Base-by-base conservation (phyloP, 2,888 invertebrate genomes). In the Neocrepidodera transversa region DNA sequence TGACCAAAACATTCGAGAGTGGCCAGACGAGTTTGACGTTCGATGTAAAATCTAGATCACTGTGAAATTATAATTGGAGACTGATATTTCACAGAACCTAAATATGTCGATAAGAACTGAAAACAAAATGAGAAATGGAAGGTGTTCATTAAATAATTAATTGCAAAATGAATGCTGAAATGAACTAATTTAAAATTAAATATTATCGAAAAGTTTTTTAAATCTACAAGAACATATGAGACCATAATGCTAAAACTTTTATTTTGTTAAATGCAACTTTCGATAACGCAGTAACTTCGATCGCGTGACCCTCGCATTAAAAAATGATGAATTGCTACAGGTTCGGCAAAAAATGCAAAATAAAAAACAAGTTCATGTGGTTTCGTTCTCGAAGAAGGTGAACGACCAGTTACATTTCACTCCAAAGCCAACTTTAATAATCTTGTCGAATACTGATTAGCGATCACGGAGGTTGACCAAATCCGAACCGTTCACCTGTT, bases 401-500 rank as follows among this genome's bases (percentile, higher is more conserved):
- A 52, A 52, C 32, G 52, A 52, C 52, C 52, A 43, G 52, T 14
- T 20, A 13, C 10, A 11, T 43, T 17, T 42, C n/a, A 13, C 42
- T 30, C 51, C 38, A 40, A 51, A 51, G 50, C 30, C 14, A 52
- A 43, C 28, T 28, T 32, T 16, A 43, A 43, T 28, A 13, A 52
- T 42, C 30, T 52, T 43, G 42, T 52, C 42, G 52, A 52, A 38
- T 52, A 51, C 28, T 28, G 28, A 48, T 17, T 20, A 23, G 17
- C 8, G 32, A 36, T 38, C 10, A 26, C 16, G 36, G 50, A 18
- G 35, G 26, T 17, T 40, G 28, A 40, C n/a, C 16, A 53, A 45
- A 45, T 35, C 28, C 20, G n/a, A 38, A 13, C 23, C 23, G 54
- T 57, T 65, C 64, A 67, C 66, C 62, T 61, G 55, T 64, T 66